A percentile compares a stretch with the other conserved stretches of the same genome.
These are phyloP conservation scores for Spilarctia lutea DNA, from an alignment of 2,888 invertebrate species.

Conservation along the genomic window DNA sequence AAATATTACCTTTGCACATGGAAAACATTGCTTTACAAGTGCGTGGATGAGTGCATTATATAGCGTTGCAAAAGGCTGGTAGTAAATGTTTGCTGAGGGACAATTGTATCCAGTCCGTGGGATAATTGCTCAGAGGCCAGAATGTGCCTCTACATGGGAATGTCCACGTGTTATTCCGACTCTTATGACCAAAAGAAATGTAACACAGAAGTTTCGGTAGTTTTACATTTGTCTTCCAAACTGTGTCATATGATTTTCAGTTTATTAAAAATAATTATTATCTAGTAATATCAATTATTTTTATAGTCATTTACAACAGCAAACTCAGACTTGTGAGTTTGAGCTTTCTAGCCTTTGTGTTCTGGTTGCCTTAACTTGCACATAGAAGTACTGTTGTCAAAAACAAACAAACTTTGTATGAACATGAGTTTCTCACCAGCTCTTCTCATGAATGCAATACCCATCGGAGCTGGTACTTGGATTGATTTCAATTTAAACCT, in stretches of 20 bases:
- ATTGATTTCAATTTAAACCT: too few relatives aligned
- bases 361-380: too few relatives aligned
- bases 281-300: too few relatives aligned
- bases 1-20: slow-evolving; percentile 57
- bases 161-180: slow-evolving; percentile 50
- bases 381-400: too few relatives aligned
- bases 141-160: slow-evolving; percentile 59
- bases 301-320: background rate
- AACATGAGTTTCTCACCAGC: too few relatives aligned
- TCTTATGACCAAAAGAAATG: slow-evolving; percentile 5
- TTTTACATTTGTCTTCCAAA: background rate
- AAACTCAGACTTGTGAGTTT: background rate
- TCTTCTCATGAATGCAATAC: too few relatives aligned
- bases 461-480: too few relatives aligned
- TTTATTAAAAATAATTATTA: too few relatives aligned
- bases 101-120: slow-evolving; percentile 56
- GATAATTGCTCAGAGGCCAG: slow-evolving; percentile 69
- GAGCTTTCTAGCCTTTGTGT: too few relatives aligned
- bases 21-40: slow-evolving; percentile 47
- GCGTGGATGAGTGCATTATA: slow-evolving; percentile 32
- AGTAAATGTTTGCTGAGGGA: slow-evolving; percentile 63
- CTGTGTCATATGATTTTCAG: too few relatives aligned
- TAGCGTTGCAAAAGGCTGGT: slow-evolving; percentile 55
- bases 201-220: slow-evolving; percentile 17
- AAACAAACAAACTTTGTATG: too few relatives aligned